These are phyloP conservation scores for Xiphorhynchus elegans DNA, from an alignment of 2,113 vertebrate species.

Conservation along the genomic window DNA sequence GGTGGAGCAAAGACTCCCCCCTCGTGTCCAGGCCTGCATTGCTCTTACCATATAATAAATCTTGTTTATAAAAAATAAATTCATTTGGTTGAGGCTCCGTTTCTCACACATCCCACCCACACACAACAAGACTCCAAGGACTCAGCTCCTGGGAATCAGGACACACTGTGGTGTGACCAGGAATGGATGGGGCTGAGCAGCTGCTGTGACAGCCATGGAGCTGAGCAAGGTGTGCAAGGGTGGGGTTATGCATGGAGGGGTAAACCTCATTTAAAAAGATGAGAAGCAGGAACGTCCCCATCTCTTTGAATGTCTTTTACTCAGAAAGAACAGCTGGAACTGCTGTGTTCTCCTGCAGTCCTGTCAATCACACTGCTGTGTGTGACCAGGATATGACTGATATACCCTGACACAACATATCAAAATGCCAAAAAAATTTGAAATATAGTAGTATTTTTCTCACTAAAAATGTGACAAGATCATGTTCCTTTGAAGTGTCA, in stretches of 20 bases:
- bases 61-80: too few relatives aligned
- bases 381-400: neutral
- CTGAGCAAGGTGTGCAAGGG: neutral
- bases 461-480: neutral
- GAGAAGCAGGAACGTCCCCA: neutral
- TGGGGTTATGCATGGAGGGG: neutral
- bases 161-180: neutral
- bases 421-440: neutral
- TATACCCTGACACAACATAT: neutral
- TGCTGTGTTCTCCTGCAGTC: neutral
- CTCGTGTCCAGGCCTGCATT: too few relatives aligned
- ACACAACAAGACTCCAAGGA: neutral
- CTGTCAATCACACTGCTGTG: neutral
- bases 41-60: too few relatives aligned
- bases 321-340: neutral
- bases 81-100: too few relatives aligned
- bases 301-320: neutral
- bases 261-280: conserved; percentile 20
- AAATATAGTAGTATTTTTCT: neutral
- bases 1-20: too few relatives aligned
- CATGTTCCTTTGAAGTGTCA: neutral
- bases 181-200: neutral
- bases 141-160: neutral
- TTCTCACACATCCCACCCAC: neutral
- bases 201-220: neutral